These are phyloP conservation scores for Scortum barcoo DNA, from an alignment of 2,113 vertebrate genomes.

Conservation along the genomic window DNA sequence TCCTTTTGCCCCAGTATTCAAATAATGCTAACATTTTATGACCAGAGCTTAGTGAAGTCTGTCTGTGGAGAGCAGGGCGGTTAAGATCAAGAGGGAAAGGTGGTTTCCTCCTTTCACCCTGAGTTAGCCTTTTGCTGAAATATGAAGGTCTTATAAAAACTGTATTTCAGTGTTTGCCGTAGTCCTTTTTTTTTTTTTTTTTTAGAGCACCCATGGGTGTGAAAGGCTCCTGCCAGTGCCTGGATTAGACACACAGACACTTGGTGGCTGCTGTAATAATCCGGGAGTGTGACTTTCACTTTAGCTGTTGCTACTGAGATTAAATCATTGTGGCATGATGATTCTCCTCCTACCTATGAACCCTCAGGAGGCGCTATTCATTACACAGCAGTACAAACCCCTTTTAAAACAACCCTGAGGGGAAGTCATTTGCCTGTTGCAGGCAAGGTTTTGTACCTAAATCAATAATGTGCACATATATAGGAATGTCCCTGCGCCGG, in stretches of 20 bases:
- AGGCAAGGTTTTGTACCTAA: slow-evolving; percentile 51
- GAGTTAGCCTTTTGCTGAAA: slow-evolving; percentile 1
- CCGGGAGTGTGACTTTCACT: slow-evolving; percentile 53
- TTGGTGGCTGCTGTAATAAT: slow-evolving; percentile 48
- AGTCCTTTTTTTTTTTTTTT: background rate
- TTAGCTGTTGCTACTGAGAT: slow-evolving; percentile 48
- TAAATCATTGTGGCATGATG: slow-evolving; percentile 56
- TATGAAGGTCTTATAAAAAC: slow-evolving; percentile 2
- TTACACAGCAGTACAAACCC: slow-evolving; percentile 53
- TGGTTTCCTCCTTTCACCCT: background rate
- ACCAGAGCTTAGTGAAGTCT: slow-evolving; percentile 36
- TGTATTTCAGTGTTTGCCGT: background rate
- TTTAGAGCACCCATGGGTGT: slow-evolving; percentile 16
- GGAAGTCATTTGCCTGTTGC: slow-evolving; percentile 62
- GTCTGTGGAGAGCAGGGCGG: slow-evolving; percentile 7
- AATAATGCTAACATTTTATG: slow-evolving; percentile 57
- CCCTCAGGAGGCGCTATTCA: slow-evolving; percentile 51
- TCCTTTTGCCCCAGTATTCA: slow-evolving; percentile 69
- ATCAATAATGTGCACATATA: slow-evolving; percentile 62
- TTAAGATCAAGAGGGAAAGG: slow-evolving; percentile 25
- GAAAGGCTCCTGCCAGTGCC: slow-evolving; percentile 20
- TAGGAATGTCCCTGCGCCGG: slow-evolving; percentile 39
- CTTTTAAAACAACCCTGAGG: slow-evolving; percentile 54
- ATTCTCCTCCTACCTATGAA: slow-evolving; percentile 29
- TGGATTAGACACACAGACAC: slow-evolving; percentile 35